phyloP scores from a whole-genome alignment of 2,797 vertebrate species.

The Vespertilio murinus region DNA sequence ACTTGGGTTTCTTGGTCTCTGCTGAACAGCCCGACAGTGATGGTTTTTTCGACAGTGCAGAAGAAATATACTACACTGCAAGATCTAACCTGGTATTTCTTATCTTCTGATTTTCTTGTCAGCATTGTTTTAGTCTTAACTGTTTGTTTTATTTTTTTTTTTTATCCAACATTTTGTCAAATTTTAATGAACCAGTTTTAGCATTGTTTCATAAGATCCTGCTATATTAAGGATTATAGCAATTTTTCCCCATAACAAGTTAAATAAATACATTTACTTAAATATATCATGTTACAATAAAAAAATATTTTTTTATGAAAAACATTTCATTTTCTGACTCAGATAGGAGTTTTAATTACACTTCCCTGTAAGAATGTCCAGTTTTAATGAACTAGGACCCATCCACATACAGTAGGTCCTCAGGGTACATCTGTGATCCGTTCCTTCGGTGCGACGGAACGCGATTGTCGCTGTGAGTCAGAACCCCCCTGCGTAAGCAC shows the following conservation, averaged over 20 bases:
- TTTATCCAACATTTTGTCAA: conserved; percentile 68
- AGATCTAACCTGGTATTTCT: conserved; percentile 98
- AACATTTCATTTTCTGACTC: conserved; percentile 7
- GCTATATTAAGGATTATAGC: conserved; percentile 11
- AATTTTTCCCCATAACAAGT: conserved; percentile 44
- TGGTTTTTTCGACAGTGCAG: conserved; percentile 97
- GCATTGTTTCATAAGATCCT: conserved; percentile 50
- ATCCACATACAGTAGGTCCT: background rate
- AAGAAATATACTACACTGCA: conserved; percentile 98
- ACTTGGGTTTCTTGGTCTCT: conserved; percentile 91
- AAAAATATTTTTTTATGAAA: conserved; percentile 29
- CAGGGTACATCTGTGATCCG: too few species aligned
- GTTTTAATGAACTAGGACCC: conserved; percentile 36
- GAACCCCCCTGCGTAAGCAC: too few species aligned
- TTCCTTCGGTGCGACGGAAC: too few species aligned
- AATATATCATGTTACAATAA: background rate
- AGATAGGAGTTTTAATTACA: background rate
- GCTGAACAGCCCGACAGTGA: conserved; percentile 95
- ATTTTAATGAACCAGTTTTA: conserved; percentile 49
- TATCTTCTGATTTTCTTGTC: conserved; percentile 86
- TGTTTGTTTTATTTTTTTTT: conserved; percentile 65
- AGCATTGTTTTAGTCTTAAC: conserved; percentile 80
- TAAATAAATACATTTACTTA: conserved; percentile 24
- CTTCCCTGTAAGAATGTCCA: conserved; percentile 15
- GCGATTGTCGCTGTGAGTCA: too few species aligned